A percentile compares a stretch with the other conserved stretches of the same genome.
phyloP scores from a whole-genome alignment of 92 coral and sea anemone species.

The Bergia sp. region DNA sequence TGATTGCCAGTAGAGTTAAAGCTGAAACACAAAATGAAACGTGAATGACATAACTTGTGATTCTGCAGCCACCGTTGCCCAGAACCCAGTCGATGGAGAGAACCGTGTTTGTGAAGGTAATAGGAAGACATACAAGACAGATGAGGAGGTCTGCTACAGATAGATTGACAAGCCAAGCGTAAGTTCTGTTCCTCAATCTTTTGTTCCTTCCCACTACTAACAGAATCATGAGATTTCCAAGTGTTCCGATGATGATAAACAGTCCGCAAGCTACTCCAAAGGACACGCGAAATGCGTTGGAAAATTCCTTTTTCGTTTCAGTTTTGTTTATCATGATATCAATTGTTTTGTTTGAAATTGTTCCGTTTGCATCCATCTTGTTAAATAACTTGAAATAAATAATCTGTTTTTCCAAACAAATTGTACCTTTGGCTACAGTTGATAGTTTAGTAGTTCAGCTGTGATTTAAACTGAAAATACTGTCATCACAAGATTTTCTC shows the following conservation, averaged over 20 bases:
- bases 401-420: too few relatives aligned
- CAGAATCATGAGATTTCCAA: conserved; percentile 16
- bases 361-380: neutral
- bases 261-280: conserved; percentile 27
- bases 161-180: conserved; percentile 32
- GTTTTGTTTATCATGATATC: neutral
- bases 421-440: neutral
- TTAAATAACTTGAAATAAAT: neutral
- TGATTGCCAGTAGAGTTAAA: conserved; percentile 26
- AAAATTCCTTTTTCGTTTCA: neutral
- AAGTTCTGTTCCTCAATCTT: conserved; percentile 20
- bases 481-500: neutral
- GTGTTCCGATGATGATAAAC: conserved; percentile 16
- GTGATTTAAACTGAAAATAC: neutral
- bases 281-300: conserved; percentile 16
- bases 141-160: conserved; percentile 38
- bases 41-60: conserved; percentile 30
- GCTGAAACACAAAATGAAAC: conserved; percentile 40
- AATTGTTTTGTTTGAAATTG: neutral
- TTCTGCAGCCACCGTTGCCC: conserved; percentile 20
- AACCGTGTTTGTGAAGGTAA: conserved; percentile 38
- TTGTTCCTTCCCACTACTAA: conserved; percentile 30
- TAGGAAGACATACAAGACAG: conserved; percentile 9
- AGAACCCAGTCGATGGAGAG: conserved; percentile 39
- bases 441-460: neutral